Base-by-base conservation (phyloP, 2,113 vertebrate species). In the Xyliphius kryptos region DNA sequence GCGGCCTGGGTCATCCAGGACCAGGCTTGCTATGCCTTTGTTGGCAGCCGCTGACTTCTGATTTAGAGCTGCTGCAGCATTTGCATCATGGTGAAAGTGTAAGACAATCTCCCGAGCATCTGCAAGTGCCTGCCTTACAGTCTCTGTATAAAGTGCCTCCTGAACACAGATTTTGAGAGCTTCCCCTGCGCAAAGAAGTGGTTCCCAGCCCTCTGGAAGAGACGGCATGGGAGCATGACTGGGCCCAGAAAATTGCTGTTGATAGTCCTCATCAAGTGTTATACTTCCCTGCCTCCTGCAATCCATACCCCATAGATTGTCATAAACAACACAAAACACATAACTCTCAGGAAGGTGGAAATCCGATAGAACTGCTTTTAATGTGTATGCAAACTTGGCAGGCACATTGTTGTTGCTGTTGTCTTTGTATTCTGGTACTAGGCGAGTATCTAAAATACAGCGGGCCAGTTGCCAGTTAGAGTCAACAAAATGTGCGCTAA, bases 401-500 rank as follows among this genome's bases (percentile, higher is more conserved):
- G 50, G 62, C 2, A 71, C 52, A 13, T 32, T 65, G 12, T 40
- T 59, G 2, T n/a, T 15, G 5, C 14, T 15, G 6, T 62, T 74
- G 0, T 11, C 52, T 56, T 73, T 56, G 9, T 65, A 57, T 9
- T 68, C 49, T 0, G 62, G 71, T 20, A 74, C 60, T 1, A 44
- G 75, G 2, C 55, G 74, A 5, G 77, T 83, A 58, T 80, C 76
- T 6, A 86, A 51, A 16, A 79, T 13, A 16, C 80, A 86, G 3
- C 77, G 72, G 0, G 77, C 82, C 54, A 78, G 56, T 9, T 74
- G 66, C 85, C 85, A 86, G 14, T 83, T 74, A 3, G 69, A 66
- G 10, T 85, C 85, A 0, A 84, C 71, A 41, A 83, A 83, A 56
- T 74, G 80, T 0, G 73, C 77, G 0, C 77, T 74, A 6, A 85